Base-by-base conservation (phyloP, 2,113 vertebrate genomes). In the Kryptolebias marmoratus region DNA sequence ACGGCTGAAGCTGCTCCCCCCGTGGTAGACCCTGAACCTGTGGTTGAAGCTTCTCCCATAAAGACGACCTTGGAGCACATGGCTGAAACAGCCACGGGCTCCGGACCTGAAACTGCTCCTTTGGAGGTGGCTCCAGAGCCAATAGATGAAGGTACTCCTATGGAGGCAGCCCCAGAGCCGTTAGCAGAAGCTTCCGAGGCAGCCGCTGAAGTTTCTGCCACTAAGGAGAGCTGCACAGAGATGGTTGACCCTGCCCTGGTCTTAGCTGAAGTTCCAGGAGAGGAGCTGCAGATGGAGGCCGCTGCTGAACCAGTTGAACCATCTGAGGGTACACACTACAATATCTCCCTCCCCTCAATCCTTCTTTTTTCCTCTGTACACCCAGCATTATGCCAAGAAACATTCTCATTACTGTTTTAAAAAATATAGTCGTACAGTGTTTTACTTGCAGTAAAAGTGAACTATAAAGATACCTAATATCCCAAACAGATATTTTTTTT, bases 241-340 rank as follows among this genome's bases (percentile, higher is more conserved):
- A 74, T 89, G 67, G 71, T 78, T 57, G 84, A 90, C 31, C 28
- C 66, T 8, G 83, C 75, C 49, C 66, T 74, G 2, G 75, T 81
- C 3, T 30, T 86, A 28, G 60, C 60, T 66, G 87, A 88, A 77
- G 80, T 81, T 68, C 70, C 80, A 31, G 83, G 69, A 85, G 87
- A 91, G 57, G 76, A 83, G 36, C 78, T 84, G 55, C 73, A 71
- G 57, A 69, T 15, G 11, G 87, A 88, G 15, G 45, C 63, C 73
- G 75, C 76, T 45, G 59, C 74, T 66, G 88, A 84, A 36, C 53
- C 85, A 28, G 77, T 83, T 72, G 88, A 88, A 77, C 63, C 87
- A 0, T 48, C 75, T 85, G 88, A 93, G 84, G 93, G 92, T 93
- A 93, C 69, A 89, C 69, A 79, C 73, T 16, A 75, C 57, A 73